phyloP scores from a whole-genome alignment of 2,888 invertebrate genomes.

The Tipula vernalis region DNA sequence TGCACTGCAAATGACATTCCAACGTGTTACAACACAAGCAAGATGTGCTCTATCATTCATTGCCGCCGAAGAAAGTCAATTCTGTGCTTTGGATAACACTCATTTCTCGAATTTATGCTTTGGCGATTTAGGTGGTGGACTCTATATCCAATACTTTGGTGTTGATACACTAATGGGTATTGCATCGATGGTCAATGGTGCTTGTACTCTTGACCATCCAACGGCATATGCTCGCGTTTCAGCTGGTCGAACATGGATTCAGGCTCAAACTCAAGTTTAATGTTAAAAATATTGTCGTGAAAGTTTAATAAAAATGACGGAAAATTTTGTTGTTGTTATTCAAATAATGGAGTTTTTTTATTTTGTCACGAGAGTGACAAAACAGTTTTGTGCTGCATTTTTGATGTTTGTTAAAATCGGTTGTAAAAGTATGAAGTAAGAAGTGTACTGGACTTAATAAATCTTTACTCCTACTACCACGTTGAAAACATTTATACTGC shows the following conservation, averaged over 20 bases:
- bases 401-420: no score
- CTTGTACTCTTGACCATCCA: not conserved
- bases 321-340: not conserved
- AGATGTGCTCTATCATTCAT: not conserved
- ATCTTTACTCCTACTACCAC: no score
- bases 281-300: no score
- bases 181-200: conserved; percentile 5
- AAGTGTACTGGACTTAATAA: no score
- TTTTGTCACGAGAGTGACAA: no score
- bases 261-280: not conserved
- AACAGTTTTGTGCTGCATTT: no score
- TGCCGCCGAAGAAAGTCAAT: not conserved
- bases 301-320: not conserved
- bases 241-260: not conserved
- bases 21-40: not conserved
- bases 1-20: not conserved
- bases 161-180: not conserved
- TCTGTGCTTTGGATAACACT: not conserved
- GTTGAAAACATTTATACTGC: no score
- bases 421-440: no score
- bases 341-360: no score
- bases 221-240: not conserved
- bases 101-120: not conserved
- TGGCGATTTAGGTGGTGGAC: not conserved
- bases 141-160: not conserved